These are phyloP conservation scores for Drosophila virilis DNA, from an alignment of 1,140 invertebrate genomes.

Conservation along the genomic window DNA sequence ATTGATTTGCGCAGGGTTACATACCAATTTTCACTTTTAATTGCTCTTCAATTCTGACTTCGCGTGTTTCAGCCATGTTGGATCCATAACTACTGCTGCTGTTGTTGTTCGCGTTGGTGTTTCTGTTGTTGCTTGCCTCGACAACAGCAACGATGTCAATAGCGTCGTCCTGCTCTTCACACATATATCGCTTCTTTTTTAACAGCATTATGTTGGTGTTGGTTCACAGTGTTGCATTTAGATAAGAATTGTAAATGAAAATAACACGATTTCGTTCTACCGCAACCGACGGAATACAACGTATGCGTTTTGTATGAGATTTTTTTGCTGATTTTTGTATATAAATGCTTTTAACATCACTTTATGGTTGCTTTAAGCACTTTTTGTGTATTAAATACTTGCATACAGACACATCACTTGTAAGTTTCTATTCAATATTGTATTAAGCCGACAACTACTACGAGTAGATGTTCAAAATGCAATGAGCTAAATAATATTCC, in stretches of 20 bases:
- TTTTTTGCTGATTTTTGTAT: conserved; percentile 24
- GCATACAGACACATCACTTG: conserved; percentile 24
- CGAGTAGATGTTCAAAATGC: conserved; percentile 12
- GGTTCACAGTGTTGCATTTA: conserved; percentile 59
- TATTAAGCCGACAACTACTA: conserved; percentile 22
- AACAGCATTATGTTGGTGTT: conserved; percentile 75
- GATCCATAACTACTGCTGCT: conserved; percentile 87
- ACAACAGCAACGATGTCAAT: conserved; percentile 63
- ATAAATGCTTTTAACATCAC: conserved; percentile 51
- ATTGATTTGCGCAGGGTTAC: conserved; percentile 83
- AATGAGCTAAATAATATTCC: conserved; percentile 25
- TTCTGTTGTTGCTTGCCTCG: conserved; percentile 77
- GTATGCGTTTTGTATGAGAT: conserved; percentile 44
- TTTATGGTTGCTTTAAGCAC: conserved; percentile 25
- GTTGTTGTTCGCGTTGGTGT: conserved; percentile 60
- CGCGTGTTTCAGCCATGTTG: conserved; percentile 94
- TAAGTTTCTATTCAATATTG: conserved; percentile 39
- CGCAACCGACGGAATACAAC: conserved; percentile 38
- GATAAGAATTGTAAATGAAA: conserved; percentile 55
- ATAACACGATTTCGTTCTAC: conserved; percentile 44
- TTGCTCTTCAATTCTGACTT: conserved; percentile 93
- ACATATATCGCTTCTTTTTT: conserved; percentile 82
- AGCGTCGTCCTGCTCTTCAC: conserved; percentile 76
- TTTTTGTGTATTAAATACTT: conserved; percentile 28
- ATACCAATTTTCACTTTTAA: conserved; percentile 95